A percentile compares a stretch with the other conserved stretches of the same genome.
Evolutionary conservation across 2,113 vertebrate genomes (phyloP).

Genomic region (Ivindomyrus marchei): DNA sequence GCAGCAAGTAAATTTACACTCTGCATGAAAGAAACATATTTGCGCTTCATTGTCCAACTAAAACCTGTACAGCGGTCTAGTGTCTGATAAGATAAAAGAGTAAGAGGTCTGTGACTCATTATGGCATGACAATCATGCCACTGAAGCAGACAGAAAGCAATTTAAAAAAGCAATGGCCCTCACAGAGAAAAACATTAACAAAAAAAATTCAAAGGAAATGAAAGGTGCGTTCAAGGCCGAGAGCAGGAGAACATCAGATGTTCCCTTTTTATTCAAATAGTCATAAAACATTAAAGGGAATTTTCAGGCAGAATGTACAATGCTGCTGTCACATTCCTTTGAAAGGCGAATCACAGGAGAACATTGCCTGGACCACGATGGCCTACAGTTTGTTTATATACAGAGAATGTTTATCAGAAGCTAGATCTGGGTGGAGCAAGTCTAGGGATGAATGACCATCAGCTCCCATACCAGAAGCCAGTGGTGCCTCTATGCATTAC

Average conservation of each 20-base stretch:
- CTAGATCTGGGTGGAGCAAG: neutral
- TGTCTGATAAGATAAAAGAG: neutral
- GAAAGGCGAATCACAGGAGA: neutral
- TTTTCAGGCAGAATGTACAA: neutral
- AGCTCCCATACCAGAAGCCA: neutral
- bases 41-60: neutral
- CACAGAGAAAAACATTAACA: neutral
- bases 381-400: neutral
- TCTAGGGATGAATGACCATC: neutral
- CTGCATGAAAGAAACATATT: neutral
- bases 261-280: neutral
- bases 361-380: neutral
- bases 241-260: neutral
- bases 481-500: neutral
- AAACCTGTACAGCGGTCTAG: neutral
- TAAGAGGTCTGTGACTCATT: neutral
- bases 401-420: neutral
- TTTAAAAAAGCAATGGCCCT: neutral
- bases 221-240: neutral
- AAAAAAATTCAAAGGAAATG: constrained; percentile 1
- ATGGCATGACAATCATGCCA: neutral
- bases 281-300: neutral
- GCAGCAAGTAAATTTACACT: neutral
- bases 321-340: neutral
- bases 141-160: neutral